phyloP scores from a whole-genome alignment of 1,140 invertebrate genomes.

The Teleogryllus occipitalis region DNA sequence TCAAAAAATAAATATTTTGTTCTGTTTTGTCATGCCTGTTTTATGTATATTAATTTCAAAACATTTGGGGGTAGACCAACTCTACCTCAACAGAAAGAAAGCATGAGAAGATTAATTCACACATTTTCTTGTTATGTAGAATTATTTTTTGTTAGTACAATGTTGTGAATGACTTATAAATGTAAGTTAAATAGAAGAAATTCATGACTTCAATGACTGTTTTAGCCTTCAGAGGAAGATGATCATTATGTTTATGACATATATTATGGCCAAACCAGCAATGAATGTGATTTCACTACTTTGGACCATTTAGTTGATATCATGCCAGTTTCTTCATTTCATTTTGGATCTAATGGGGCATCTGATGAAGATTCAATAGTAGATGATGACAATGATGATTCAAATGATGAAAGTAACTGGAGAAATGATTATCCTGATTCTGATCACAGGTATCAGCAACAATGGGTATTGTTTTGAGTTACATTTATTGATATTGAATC shows the following conservation, averaged over 20 bases:
- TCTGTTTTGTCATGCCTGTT: no score
- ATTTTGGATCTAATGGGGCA: no score
- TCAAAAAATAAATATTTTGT: no score
- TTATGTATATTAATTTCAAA: no score
- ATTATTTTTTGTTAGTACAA: no score
- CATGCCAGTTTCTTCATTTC: background rate
- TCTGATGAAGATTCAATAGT: background rate
- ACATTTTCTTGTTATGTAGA: no score
- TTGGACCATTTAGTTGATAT: constrained; percentile 19
- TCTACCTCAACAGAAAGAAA: no score
- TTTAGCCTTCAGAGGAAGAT: background rate
- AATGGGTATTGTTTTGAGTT: background rate
- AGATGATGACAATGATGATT: constrained; percentile 28
- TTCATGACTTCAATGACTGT: background rate
- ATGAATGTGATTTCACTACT: background rate
- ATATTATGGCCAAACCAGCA: constrained; percentile 16
- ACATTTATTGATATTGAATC: background rate
- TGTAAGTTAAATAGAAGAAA: no score
- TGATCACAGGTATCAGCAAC: constrained; percentile 24
- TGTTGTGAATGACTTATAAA: no score
- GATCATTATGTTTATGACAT: constrained; percentile 20
- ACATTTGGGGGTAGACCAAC: no score
- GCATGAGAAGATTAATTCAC: no score
- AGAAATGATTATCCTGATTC: constrained; percentile 34
- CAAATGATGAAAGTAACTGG: constrained; percentile 34